Conservation (phyloP, 2,888 invertebrate genomes). For the Saturnia pavonia region DNA sequence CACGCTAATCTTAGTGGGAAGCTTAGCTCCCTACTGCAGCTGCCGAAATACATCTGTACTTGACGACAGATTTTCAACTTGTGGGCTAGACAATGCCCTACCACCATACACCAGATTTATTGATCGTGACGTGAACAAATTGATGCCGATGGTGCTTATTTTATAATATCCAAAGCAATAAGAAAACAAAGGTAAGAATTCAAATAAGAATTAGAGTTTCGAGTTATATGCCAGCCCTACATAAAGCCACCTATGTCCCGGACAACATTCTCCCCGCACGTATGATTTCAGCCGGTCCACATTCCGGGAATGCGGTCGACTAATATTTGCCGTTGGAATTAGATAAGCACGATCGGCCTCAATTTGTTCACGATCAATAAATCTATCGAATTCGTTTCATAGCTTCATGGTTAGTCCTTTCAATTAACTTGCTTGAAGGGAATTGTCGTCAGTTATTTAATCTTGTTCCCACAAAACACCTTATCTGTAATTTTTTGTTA, state of each 20-base stretch:
- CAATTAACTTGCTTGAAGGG: conserved; percentile 14
- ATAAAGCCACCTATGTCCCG: neutral
- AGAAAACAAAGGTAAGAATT: neutral
- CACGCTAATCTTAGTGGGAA: too few relatives aligned
- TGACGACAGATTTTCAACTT: too few relatives aligned
- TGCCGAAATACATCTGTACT: too few relatives aligned
- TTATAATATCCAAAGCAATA: neutral
- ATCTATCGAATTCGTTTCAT: conserved; percentile 36
- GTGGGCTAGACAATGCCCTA: too few relatives aligned
- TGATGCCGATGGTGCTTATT: too few relatives aligned
- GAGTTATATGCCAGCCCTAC: neutral
- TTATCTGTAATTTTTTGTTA: neutral
- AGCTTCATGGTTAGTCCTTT: conserved; percentile 27
- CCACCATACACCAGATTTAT: too few relatives aligned
- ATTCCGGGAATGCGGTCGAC: conserved; percentile 53
- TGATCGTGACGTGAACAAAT: too few relatives aligned
- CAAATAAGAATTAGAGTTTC: neutral
- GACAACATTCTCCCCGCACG: conserved; percentile 21
- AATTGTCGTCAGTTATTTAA: neutral
- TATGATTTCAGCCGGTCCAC: conserved; percentile 37
- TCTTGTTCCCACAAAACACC: neutral
- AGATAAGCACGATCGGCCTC: conserved; percentile 52
- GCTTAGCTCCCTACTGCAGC: too few relatives aligned
- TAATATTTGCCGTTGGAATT: conserved; percentile 60
- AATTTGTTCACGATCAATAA: conserved; percentile 44